phyloP scores from a whole-genome alignment of 2,113 vertebrate genomes.

The Turdus rufiventris region DNA sequence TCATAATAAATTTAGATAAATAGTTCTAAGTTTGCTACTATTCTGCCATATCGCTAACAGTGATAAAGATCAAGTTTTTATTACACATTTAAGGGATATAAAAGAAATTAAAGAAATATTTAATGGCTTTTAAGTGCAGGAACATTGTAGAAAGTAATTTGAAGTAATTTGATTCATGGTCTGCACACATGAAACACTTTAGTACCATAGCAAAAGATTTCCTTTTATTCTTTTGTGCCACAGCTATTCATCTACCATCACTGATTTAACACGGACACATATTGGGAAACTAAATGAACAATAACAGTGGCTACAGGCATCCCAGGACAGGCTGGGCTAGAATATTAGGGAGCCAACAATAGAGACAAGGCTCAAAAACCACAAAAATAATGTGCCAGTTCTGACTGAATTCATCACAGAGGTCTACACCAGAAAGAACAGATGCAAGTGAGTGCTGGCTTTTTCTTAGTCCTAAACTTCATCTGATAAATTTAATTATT shows the following conservation, averaged over 20 bases:
- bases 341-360: background rate
- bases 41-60: background rate
- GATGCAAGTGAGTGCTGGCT: background rate
- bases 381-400: background rate
- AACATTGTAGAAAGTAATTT: background rate
- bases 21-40: background rate
- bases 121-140: background rate
- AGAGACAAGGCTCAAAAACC: background rate
- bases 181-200: background rate
- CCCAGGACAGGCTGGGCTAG: background rate
- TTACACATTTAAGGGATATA: background rate
- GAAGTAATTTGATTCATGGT: background rate
- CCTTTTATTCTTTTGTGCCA: background rate
- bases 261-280: background rate
- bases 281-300: background rate
- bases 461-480: background rate
- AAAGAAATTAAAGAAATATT: background rate
- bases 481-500: background rate
- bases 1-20: constrained; percentile 3
- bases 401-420: background rate
- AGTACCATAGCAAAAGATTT: background rate
- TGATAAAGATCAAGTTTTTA: background rate
- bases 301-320: background rate
- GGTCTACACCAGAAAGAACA: background rate
- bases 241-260: background rate